Evolutionary conservation across 2,888 invertebrate species (phyloP), one percentile per base, ranked within the genome.

Genomic region (Omphaloscelis lunosa): DNA sequence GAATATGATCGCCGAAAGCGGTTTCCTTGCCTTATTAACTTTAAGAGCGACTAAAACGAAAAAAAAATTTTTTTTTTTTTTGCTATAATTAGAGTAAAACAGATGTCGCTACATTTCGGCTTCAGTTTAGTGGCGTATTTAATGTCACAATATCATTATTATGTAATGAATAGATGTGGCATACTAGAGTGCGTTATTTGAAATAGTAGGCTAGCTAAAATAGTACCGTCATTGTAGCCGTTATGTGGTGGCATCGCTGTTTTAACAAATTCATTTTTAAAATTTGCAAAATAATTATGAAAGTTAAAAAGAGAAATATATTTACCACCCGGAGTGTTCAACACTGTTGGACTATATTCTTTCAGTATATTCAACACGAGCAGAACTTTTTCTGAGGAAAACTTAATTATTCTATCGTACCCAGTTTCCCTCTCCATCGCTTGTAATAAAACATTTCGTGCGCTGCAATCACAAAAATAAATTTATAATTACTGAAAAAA

Each of bases 1-100:
- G 92, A 99, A 98, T 79, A 99, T 97, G 29, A 99, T 97, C 0
- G 97, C 97, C 71, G 97, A 98, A 17, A 98, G 93, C 11, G 96
- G 95, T 86, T 97, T 96, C 23, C 92, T 91, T 1, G 86, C 39
- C 34, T 77, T 88, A 79, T 97, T 96, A 0, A 93, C 82, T 87
- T 89, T 91, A 39, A 94, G 77, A 27, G 89, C 8, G n/a, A 88
- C 94, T 94, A 90, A 34, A 75, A 74, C 8, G 8, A 77, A 71
- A 73, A 66, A 15, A 65, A 41, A 29, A 17, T 0, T 39, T 0
- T 7, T 20, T 45, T 0, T 39, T 0, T 7, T 20, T 45, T 29
- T 41, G 39, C 8, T 56, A 11, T 1, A 29, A 15, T 23, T 23
- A 67, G 15, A 29, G 17, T 23, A 9, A 23, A 34, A 53, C 17